phyloP scores from a whole-genome alignment of 1,140 invertebrate genomes.

The Drosophila nikananu region DNA sequence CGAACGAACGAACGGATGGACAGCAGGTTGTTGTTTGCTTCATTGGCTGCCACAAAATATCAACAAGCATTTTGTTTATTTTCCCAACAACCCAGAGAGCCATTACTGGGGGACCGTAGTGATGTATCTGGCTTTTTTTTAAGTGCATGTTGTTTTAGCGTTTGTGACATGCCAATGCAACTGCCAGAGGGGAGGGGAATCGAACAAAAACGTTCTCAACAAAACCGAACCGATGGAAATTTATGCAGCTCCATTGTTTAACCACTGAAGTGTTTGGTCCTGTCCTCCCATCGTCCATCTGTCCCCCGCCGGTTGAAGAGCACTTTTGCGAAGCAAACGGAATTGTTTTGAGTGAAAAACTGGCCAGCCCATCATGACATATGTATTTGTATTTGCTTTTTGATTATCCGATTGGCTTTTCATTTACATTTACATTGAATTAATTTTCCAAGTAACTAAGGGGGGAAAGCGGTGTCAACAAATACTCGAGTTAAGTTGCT shows the following conservation, averaged over 20 bases:
- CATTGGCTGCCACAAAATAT: conserved; percentile 83
- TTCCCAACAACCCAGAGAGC: conserved; percentile 59
- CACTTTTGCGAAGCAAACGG: conserved; percentile 20
- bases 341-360: conserved; percentile 38
- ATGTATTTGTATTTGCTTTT: conserved; percentile 43
- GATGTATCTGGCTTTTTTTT: conserved; percentile 66
- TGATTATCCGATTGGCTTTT: conserved; percentile 53
- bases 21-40: conserved; percentile 75
- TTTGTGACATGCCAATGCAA: conserved; percentile 71
- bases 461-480: neutral
- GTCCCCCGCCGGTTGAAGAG: conserved; percentile 34
- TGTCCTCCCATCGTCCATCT: conserved; percentile 39
- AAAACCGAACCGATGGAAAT: conserved; percentile 45
- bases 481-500: neutral
- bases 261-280: conserved; percentile 46
- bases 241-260: conserved; percentile 79
- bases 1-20: conserved; percentile 31
- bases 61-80: conserved; percentile 83
- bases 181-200: conserved; percentile 36
- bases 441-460: conserved; percentile 6
- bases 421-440: conserved; percentile 24
- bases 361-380: conserved; percentile 20
- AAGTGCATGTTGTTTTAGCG: conserved; percentile 80
- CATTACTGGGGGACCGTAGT: conserved; percentile 5
- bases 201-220: conserved; percentile 6